Evolutionary conservation across 1,140 invertebrate species (phyloP).

Genomic region (Anastrepha ludens): DNA sequence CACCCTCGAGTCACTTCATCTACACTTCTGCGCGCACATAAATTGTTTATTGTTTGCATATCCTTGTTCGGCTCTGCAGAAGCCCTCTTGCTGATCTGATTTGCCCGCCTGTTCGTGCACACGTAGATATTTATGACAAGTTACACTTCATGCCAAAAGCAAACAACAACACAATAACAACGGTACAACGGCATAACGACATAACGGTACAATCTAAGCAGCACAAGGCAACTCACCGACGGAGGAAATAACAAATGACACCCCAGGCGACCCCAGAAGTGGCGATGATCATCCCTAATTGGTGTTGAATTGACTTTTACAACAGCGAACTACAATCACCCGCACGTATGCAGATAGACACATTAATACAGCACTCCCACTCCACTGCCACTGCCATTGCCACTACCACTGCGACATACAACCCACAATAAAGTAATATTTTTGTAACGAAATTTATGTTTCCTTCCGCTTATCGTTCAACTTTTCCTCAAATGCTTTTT

Average conservation of each 20-base stretch:
- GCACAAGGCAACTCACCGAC: conserved; percentile 29
- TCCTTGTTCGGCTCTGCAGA: background rate
- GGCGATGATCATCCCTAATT: conserved; percentile 72
- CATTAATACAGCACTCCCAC: background rate
- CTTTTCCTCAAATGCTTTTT: conserved; percentile 6
- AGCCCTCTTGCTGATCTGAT: background rate
- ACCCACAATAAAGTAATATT: conserved; percentile 27
- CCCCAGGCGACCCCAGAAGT: conserved; percentile 59
- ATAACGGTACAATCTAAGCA: background rate
- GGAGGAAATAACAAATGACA: conserved; percentile 54
- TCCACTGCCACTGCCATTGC: background rate
- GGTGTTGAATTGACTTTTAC: conserved; percentile 71
- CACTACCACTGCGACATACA: background rate
- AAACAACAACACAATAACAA: conserved; percentile 50
- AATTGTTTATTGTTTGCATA: conserved; percentile 57
- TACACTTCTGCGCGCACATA: conserved; percentile 57
- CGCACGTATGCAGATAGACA: background rate
- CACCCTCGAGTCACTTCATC: conserved; percentile 55
- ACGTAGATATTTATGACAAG: conserved; percentile 37
- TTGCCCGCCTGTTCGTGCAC: background rate
- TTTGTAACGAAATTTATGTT: conserved; percentile 39
- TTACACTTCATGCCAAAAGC: background rate
- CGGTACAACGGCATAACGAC: background rate
- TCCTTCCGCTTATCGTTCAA: conserved; percentile 46
- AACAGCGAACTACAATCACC: conserved; percentile 8